Base-by-base conservation (phyloP, 2,888 invertebrate species). In the Blera fallax region DNA sequence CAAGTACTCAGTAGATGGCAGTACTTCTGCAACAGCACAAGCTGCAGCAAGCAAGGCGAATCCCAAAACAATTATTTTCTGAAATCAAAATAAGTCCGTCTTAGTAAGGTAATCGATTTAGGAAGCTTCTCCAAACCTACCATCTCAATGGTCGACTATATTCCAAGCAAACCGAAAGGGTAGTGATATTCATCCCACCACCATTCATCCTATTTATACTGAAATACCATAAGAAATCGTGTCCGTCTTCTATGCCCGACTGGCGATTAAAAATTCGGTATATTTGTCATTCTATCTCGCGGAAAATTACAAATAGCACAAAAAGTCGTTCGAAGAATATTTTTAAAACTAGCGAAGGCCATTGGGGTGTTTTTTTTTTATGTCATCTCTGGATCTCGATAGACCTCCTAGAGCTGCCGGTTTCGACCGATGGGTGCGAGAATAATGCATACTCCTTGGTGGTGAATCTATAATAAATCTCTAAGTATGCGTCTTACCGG, bases 1-100 rank as follows among this genome's bases (percentile, higher is more conserved):
- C 60, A 87, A 84, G 52, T 88, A 88, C 32, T 88, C 88, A 52
- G 37, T 69, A 29, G 87, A 79, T 7, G 88, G 82, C 14, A 37
- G 29, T 1, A 43, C 11, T 10, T 60, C 27, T 34, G 70, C 72
- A 37, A 54, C 29, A 16, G 29, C 80, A 52, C 62, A 74, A 37
- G 69, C 80, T 21, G 45, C 74, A 24, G 64, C 60, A 0, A 83
- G 54, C 24, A 81, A n/a, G 5, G 52, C 37, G 7, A 84, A 74
- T 29, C 54, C 80, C 34, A 70, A 29, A n/a, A 65, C 50, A n/a
- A 76, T 64, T 1, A 80, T 14, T 76, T 84, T 84, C 84, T 84
- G 34, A 60, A 78, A 78, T 40, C 1, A 67, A 43, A 32, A 3
- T 1, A 24, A 48, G 11, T 32, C 10, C 5, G 34, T n/a, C 11